Base-by-base conservation (phyloP, 2,113 vertebrate genomes). In the Stercorarius parasiticus region DNA sequence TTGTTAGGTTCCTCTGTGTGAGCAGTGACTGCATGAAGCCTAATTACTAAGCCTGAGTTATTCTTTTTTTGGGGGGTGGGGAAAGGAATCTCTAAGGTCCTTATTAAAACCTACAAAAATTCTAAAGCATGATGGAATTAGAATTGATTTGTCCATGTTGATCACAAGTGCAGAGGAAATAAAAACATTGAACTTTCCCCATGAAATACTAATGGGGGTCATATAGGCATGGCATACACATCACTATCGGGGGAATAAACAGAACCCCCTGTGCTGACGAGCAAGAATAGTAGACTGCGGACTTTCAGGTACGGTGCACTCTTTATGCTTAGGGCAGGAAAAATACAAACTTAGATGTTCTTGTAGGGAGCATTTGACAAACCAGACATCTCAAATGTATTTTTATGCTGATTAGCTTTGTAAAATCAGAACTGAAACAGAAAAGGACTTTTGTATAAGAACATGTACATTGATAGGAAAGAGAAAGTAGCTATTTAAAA, bases 21-120 rank as follows among this genome's bases (percentile, higher is more conserved):
- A 97, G 55, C 85, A 73, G 92, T 25, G 94, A 71, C 95, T 93
- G 65, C 40, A 32, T 64, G 90, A 83, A 93, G 82, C 71, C 95
- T 98, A 97, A 98, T 98, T 97, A 97, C 86, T 25, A 82, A 91
- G 86, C 65, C 69, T 88, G 92, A 97, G 78, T 95, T 97, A 83
- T 90, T 97, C 45, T 93, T 94, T 90, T 82, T 76, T 72, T 42
- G 11, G 2, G 4, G 18, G 18, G 13, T 30, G 34, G 9, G 29
- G 21, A n/a, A n/a, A 16, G 34, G 64, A 97, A 87, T 98, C 98
- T 98, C 98, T 82, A 90, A 96, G 98, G 98, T 91, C 97, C 97
- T 97, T 98, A 97, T 98, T 98, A 97, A 98, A 98, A 97, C 92
- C 87, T 65, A 95, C 82, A 62, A 53, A 93, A 90, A 90, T 53